These are phyloP conservation scores for Enteromius unitaeniatus DNA, from an alignment of 2,797 vertebrate genomes.

Conservation along the genomic window DNA sequence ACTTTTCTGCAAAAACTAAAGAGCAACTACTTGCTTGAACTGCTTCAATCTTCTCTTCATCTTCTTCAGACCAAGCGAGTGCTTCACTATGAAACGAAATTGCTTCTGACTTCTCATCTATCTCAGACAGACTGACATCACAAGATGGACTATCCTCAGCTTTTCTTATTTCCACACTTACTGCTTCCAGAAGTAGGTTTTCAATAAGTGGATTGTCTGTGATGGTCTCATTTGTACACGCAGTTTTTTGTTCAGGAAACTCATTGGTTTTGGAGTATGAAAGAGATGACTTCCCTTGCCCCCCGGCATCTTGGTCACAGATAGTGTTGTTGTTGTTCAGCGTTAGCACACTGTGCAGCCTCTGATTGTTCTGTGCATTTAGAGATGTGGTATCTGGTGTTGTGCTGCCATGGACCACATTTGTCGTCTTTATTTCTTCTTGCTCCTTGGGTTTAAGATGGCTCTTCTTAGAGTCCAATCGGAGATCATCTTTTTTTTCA, in stretches of 20 bases:
- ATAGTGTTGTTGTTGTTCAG: conserved; percentile 61
- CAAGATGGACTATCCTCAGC: not conserved
- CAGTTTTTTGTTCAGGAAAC: conserved; percentile 23
- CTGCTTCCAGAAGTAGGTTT: conserved; percentile 38
- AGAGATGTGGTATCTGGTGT: conserved; percentile 47
- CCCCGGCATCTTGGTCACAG: conserved; percentile 15
- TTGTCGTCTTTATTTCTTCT: conserved; percentile 35
- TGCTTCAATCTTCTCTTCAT: conserved; percentile 39
- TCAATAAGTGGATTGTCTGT: conserved; percentile 38
- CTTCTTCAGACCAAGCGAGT: conserved; percentile 58
- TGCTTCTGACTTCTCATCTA: conserved; percentile 31
- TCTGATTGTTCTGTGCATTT: conserved; percentile 58
- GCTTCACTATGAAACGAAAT: conserved; percentile 57
- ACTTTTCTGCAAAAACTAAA: conserved; percentile 29
- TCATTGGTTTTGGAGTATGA: conserved; percentile 25
- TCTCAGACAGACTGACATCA: conserved; percentile 44
- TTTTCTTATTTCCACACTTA: conserved; percentile 37
- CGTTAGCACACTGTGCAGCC: conserved; percentile 32
- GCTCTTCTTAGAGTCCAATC: conserved; percentile 59
- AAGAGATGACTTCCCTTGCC: conserved; percentile 22
- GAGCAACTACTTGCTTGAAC: not conserved
- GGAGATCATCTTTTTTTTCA: conserved; percentile 47
- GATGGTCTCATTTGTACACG: conserved; percentile 26
- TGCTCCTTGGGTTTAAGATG: conserved; percentile 56
- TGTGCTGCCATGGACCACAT: not conserved